Conservation (phyloP, 1,140 invertebrate species). For the Myzus persicae region DNA sequence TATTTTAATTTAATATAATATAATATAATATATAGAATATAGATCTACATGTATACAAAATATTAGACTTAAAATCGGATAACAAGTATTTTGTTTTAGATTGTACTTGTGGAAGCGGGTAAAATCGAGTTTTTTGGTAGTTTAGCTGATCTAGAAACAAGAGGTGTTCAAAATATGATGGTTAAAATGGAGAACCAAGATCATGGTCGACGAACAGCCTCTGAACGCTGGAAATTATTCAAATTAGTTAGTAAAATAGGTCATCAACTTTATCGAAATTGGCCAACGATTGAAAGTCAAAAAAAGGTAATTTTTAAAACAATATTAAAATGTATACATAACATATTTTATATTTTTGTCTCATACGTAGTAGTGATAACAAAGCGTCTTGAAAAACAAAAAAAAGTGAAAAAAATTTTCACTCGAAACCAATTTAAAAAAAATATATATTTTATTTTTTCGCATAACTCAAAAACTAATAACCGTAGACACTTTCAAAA, state of each 20-base stretch:
- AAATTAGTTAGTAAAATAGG: constrained; percentile 67
- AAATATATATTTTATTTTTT: no score
- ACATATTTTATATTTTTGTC: background rate
- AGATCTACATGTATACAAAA: no score
- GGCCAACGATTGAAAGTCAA: constrained; percentile 64
- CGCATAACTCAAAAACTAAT: no score
- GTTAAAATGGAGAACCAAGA: constrained; percentile 62
- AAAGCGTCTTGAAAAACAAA: no score
- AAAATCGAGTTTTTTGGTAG: constrained; percentile 47
- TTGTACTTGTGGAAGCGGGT: constrained; percentile 31
- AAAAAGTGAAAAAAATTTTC: no score
- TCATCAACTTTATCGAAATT: constrained; percentile 64
- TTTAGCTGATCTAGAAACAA: constrained; percentile 38
- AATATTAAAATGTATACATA: background rate
- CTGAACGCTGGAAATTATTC: constrained; percentile 72
- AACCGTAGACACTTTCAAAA: no score
- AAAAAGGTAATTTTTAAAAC: constrained; percentile 29
- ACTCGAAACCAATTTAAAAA: no score
- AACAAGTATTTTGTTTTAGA: background rate
- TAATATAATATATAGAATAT: no score
- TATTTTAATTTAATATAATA: no score
- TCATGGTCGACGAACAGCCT: constrained; percentile 66
- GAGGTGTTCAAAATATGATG: constrained; percentile 52
- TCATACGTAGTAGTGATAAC: no score
- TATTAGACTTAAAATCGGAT: background rate